Conservation (phyloP, 2,113 vertebrate genomes). For the Formicarius rufipectus region DNA sequence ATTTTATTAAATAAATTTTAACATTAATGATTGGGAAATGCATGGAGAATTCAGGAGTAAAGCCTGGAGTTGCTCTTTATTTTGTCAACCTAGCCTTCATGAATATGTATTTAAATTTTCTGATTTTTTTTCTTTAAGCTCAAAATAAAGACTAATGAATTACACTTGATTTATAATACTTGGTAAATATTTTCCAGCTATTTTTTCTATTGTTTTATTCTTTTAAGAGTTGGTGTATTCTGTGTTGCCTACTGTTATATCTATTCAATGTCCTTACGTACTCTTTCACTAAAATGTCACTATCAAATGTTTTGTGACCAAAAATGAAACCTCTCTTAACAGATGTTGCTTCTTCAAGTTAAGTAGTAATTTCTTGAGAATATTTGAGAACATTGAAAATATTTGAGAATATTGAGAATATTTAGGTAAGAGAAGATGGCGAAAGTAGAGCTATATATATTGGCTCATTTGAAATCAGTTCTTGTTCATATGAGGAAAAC, state of each 20-base stretch:
- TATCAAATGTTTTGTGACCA: neutral
- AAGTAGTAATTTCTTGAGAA: neutral
- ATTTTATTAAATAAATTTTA: neutral
- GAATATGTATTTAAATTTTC: neutral
- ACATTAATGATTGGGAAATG: neutral
- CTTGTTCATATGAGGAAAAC: neutral
- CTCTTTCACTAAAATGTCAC: neutral
- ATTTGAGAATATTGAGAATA: neutral
- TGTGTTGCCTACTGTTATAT: neutral
- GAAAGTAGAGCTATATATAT: neutral
- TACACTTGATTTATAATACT: neutral
- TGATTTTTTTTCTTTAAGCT: neutral
- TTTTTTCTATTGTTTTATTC: neutral
- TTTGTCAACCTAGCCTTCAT: neutral
- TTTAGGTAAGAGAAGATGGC: neutral
- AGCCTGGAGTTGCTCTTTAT: neutral
- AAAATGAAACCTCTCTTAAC: neutral
- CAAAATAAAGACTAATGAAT: neutral
- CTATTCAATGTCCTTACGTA: neutral
- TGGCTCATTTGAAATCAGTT: neutral
- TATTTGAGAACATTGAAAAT: neutral
- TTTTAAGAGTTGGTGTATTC: neutral
- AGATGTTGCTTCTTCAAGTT: neutral
- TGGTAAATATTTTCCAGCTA: neutral
- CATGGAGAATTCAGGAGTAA: neutral